A percentile compares a stretch with the other conserved stretches of the same genome.
Evolutionary conservation across 1,140 invertebrate genomes (phyloP).

Genomic region (Frieseomelitta varia): DNA sequence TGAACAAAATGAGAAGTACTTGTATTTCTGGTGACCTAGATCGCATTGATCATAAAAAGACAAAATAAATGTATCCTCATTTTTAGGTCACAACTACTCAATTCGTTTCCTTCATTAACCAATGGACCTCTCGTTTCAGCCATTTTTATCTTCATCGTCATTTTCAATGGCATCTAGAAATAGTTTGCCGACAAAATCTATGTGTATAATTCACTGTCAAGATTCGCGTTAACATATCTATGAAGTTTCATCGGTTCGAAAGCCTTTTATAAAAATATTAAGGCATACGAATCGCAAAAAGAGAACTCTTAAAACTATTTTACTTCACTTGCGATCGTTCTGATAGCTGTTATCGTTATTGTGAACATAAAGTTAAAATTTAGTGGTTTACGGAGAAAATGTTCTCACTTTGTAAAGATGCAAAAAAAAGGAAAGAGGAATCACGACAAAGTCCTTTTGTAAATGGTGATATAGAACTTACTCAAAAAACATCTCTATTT

Average conservation of each 20-base stretch:
- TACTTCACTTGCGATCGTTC: constrained; percentile 44
- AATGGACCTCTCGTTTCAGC: constrained; percentile 68
- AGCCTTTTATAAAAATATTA: constrained; percentile 15
- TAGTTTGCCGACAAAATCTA: constrained; percentile 59
- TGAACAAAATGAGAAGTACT: constrained; percentile 79
- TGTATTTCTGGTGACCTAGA: constrained; percentile 82
- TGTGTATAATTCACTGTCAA: constrained; percentile 53
- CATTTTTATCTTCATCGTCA: constrained; percentile 51
- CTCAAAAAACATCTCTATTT: constrained; percentile 60
- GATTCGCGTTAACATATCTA: constrained; percentile 48
- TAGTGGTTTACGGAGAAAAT: constrained; percentile 30
- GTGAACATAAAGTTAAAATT: constrained; percentile 41
- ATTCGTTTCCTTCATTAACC: constrained; percentile 69
- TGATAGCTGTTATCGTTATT: constrained; percentile 46
- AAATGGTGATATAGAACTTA: constrained; percentile 61
- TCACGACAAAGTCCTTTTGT: constrained; percentile 51
- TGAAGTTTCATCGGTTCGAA: constrained; percentile 27
- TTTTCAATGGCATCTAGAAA: constrained; percentile 61
- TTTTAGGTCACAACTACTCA: constrained; percentile 85
- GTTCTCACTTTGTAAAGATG: constrained; percentile 47
- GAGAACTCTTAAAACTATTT: constrained; percentile 25
- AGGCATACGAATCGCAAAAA: neutral
- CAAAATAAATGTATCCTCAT: constrained; percentile 88
- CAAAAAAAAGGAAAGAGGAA: constrained; percentile 24
- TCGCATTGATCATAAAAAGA: constrained; percentile 82